A percentile compares a stretch with the other conserved stretches of the same genome.
Conservation (phyloP, 2,797 vertebrate genomes). For the Gallirallus australis region DNA sequence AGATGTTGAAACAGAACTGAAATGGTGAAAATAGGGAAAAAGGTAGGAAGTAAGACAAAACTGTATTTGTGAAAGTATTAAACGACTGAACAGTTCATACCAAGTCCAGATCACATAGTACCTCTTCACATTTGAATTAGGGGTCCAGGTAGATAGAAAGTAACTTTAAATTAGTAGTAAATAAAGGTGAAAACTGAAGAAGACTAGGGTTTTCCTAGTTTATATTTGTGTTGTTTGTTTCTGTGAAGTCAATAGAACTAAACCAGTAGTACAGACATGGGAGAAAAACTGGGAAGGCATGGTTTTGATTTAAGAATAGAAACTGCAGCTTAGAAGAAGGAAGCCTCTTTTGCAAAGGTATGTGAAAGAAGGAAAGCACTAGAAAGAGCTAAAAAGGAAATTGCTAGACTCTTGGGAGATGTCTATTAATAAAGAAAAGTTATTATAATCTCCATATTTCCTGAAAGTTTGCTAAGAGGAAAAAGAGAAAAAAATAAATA, state of each 20-base stretch:
- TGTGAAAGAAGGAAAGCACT: not conserved
- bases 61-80: not conserved
- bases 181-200: not conserved
- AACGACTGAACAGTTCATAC: not conserved
- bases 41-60: not conserved
- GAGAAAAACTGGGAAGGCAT: not conserved
- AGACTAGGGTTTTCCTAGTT: not conserved
- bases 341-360: not conserved
- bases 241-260: not conserved
- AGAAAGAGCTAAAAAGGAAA: not conserved
- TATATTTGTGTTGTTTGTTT: not conserved
- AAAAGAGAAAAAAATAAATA: not conserved
- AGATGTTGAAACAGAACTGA: not conserved
- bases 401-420: not conserved
- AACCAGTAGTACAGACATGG: not conserved
- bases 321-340: not conserved
- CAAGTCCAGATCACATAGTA: not conserved
- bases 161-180: not conserved
- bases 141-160: not conserved
- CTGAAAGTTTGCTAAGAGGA: not conserved
- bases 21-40: not conserved
- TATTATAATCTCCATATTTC: not conserved
- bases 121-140: not conserved
- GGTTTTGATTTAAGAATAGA: not conserved
- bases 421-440: not conserved